Evolutionary conservation across 2,113 vertebrate species (phyloP).

Genomic region (Myodes glareolus): DNA sequence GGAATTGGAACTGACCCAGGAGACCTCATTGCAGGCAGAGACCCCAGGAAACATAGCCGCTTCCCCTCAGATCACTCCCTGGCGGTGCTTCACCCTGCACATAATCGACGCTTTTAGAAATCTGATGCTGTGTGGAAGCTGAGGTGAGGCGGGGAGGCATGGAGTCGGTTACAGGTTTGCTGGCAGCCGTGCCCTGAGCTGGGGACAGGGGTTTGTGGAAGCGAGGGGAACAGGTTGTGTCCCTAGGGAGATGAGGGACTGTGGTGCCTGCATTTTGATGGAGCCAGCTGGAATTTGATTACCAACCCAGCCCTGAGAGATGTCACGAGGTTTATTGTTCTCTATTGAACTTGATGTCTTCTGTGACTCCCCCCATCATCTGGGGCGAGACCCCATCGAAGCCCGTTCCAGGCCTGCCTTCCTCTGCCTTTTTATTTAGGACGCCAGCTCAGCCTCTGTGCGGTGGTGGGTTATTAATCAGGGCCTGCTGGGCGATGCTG

Average conservation of each 20-base stretch:
- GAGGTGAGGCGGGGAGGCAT: background rate
- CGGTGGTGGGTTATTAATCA: background rate
- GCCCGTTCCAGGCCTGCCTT: background rate
- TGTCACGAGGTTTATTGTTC: background rate
- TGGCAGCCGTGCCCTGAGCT: background rate
- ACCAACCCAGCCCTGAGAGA: background rate
- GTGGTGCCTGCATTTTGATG: fast-evolving
- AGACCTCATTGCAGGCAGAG: background rate
- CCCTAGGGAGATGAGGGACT: background rate
- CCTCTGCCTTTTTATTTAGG: background rate
- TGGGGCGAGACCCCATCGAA: background rate
- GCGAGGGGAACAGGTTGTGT: no score
- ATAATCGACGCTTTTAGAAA: background rate
- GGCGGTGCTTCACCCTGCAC: background rate
- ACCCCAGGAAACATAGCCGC: background rate
- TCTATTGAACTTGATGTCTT: background rate
- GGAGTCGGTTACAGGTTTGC: background rate
- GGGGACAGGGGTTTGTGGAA: background rate
- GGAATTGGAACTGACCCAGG: background rate
- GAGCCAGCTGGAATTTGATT: background rate
- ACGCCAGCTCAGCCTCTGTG: background rate
- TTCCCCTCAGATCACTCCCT: background rate
- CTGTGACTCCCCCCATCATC: background rate
- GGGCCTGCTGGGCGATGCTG: background rate
- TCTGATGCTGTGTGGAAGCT: no score